phyloP scores from a whole-genome alignment of 2,888 invertebrate genomes.

The Chalcosyrphus nemorum region DNA sequence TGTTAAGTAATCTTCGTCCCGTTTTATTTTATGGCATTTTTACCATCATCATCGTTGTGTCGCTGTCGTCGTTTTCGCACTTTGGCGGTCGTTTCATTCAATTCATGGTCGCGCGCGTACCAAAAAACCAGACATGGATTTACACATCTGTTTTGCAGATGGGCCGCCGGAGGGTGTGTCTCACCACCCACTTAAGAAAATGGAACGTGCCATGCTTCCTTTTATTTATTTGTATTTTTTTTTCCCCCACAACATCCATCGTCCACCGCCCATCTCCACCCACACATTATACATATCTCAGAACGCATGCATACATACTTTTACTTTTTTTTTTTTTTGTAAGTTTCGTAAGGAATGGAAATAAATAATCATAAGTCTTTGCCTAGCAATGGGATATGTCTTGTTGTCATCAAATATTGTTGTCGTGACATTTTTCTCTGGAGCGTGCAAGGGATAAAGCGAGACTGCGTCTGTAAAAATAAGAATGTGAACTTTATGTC shows the following conservation, averaged over 20 bases:
- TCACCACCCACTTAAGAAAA: constrained; percentile 34
- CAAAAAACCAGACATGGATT: constrained; percentile 52
- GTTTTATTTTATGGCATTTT: constrained; percentile 59
- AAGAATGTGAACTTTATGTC: neutral
- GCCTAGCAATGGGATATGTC: constrained; percentile 2
- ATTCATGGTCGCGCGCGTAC: constrained; percentile 50
- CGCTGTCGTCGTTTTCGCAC: constrained; percentile 37
- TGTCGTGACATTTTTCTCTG: neutral
- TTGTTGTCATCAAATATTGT: neutral
- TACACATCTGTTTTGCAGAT: constrained; percentile 5
- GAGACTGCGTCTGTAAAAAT: neutral
- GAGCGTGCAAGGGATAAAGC: neutral
- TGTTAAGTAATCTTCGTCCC: constrained; percentile 62
- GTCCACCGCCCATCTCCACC: neutral
- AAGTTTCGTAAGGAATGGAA: neutral
- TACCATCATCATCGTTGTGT: constrained; percentile 54
- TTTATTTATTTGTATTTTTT: neutral
- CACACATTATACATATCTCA: neutral
- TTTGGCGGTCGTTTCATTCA: constrained; percentile 52
- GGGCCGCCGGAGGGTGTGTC: neutral
- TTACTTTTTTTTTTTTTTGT: neutral
- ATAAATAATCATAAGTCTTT: constrained; percentile 9
- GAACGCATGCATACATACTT: neutral
- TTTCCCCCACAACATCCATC: neutral
- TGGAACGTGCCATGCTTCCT: constrained; percentile 39